Percentiles rank a stretch among this genome's conserved stretches.
These are phyloP conservation scores for Centropus bengalensis DNA, from an alignment of 2,113 vertebrate species.

Conservation along the genomic window DNA sequence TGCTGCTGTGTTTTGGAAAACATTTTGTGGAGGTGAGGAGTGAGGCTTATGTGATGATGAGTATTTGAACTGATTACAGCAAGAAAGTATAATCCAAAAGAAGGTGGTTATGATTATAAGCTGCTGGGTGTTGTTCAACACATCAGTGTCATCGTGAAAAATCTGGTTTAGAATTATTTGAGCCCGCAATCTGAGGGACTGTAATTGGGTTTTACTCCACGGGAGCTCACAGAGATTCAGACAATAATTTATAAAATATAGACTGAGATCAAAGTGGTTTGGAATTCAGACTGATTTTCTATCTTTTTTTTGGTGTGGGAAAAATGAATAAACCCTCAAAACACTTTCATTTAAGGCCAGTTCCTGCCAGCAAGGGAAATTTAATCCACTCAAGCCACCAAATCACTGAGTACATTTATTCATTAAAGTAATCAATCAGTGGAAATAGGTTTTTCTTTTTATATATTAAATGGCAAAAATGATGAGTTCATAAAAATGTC, in stretches of 20 bases:
- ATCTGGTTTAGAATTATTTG: constrained; percentile 52
- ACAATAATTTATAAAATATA: constrained; percentile 49
- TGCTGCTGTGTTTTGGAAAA: not conserved
- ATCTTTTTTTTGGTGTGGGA: not conserved
- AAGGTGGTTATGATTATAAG: not conserved
- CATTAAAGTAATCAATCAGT: constrained; percentile 78
- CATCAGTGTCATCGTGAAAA: constrained; percentile 31
- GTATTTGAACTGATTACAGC: not conserved
- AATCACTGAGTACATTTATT: constrained; percentile 74
- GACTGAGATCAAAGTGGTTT: constrained; percentile 55
- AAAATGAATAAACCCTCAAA: constrained; percentile 57
- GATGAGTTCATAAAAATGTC: constrained; percentile 75
- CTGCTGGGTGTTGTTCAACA: constrained; percentile 15
- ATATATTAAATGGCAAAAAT: constrained; percentile 75
- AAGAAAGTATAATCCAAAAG: not conserved
- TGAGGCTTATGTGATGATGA: not conserved
- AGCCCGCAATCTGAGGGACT: not conserved
- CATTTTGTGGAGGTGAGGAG: not conserved
- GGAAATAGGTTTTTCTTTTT: constrained; percentile 69
- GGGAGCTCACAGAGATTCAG: not conserved
- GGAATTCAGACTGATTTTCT: constrained; percentile 63
- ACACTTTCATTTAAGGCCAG: constrained; percentile 58
- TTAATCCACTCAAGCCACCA: constrained; percentile 66
- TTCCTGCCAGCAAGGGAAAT: constrained; percentile 72
- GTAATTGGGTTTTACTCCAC: constrained; percentile 53